phyloP scores from a whole-genome alignment of 2,888 invertebrate species.

The Anthoptus insignis region DNA sequence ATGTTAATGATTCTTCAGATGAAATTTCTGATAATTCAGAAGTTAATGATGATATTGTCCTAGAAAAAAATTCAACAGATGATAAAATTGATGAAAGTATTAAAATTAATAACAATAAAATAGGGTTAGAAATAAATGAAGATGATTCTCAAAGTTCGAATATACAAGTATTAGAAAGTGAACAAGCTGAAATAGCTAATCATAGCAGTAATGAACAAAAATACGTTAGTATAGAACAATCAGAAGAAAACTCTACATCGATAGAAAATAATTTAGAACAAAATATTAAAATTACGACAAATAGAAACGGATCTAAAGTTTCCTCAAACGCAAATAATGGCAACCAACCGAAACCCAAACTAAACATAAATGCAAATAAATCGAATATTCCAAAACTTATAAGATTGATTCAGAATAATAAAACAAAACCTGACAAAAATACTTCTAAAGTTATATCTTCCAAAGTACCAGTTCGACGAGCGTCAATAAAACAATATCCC shows the following conservation, averaged over 20 bases:
- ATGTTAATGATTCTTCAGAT: constrained; percentile 21
- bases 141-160: constrained; percentile 3
- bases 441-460: constrained; percentile 70
- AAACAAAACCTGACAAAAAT: constrained; percentile 69
- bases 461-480: constrained; percentile 75
- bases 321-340: background rate
- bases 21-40: constrained; percentile 23
- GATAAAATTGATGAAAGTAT: constrained; percentile 20
- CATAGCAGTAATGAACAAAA: constrained; percentile 7
- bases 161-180: constrained; percentile 10
- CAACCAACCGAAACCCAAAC: constrained; percentile 27
- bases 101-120: constrained; percentile 12
- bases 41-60: constrained; percentile 12
- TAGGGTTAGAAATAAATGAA: background rate
- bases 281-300: too few species aligned
- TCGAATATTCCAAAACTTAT: constrained; percentile 80
- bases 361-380: constrained; percentile 53
- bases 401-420: constrained; percentile 63
- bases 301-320: background rate
- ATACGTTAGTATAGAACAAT: background rate
- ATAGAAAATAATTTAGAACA: background rate
- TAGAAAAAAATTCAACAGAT: background rate
- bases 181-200: background rate
- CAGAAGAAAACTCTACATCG: background rate
- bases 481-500: constrained; percentile 73